Evolutionary conservation across 2,797 vertebrate species (phyloP).

Genomic region (Sebastes glaucus): DNA sequence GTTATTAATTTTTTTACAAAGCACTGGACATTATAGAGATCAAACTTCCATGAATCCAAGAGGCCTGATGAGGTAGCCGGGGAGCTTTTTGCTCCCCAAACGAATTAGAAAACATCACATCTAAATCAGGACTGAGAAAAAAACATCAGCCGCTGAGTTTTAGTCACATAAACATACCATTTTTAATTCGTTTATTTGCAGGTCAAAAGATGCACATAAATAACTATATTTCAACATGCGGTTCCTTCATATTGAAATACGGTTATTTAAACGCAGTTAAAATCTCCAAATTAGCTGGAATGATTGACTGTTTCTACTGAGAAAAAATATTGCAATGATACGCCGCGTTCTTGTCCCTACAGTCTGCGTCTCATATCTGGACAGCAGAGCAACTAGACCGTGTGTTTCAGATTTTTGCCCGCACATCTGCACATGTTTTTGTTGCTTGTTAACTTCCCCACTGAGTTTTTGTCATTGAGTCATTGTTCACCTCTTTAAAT

Average conservation of each 20-base stretch:
- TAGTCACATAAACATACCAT: no score
- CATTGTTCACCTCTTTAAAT: constrained; percentile 30
- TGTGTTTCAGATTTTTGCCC: background rate
- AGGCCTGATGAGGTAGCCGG: no score
- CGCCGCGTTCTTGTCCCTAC: background rate
- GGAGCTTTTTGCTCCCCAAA: background rate
- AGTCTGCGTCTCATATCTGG: background rate
- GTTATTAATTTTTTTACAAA: background rate
- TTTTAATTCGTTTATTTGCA: no score
- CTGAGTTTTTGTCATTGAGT: constrained; percentile 3
- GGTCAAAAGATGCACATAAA: background rate
- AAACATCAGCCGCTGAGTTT: background rate
- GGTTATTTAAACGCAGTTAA: background rate
- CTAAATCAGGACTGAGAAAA: background rate
- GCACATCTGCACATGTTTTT: constrained; percentile 30
- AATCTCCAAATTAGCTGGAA: background rate
- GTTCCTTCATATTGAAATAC: background rate
- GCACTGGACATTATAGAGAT: background rate
- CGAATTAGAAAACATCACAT: background rate
- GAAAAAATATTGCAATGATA: background rate
- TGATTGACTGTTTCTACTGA: background rate
- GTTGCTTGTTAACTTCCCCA: background rate
- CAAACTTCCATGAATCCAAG: background rate
- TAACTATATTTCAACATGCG: background rate
- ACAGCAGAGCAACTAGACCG: background rate